These are phyloP conservation scores for Tautogolabrus adspersus DNA, from an alignment of 2,113 vertebrate genomes.

Conservation along the genomic window DNA sequence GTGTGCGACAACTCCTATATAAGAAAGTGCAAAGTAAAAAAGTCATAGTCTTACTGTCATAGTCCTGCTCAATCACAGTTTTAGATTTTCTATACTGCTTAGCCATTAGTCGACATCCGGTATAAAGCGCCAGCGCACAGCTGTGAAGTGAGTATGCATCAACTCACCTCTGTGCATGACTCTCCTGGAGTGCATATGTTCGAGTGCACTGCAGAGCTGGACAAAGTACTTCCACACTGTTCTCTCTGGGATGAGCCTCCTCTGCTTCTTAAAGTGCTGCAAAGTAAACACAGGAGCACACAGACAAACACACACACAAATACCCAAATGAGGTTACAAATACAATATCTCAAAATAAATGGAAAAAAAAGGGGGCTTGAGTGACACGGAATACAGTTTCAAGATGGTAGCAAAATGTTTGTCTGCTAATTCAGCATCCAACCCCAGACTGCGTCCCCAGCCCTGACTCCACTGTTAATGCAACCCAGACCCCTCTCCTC, in stretches of 20 bases:
- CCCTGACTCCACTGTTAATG: slow-evolving; percentile 71
- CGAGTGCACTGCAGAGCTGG: slow-evolving; percentile 96
- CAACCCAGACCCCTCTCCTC: slow-evolving; percentile 69
- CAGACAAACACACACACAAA: slow-evolving; percentile 17
- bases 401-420: slow-evolving; percentile 39
- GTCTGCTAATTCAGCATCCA: slow-evolving; percentile 46
- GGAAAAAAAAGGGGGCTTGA: slow-evolving; percentile 23
- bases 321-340: slow-evolving; percentile 29
- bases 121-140: no score
- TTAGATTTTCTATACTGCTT: no score
- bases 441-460: slow-evolving; percentile 32
- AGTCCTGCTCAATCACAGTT: no score
- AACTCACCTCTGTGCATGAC: slow-evolving; percentile 96
- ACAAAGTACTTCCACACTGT: slow-evolving; percentile 99
- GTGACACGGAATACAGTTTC: slow-evolving; percentile 15
- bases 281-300: slow-evolving; percentile 31
- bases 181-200: slow-evolving; percentile 98
- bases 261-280: slow-evolving; percentile 99
- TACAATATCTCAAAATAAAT: slow-evolving; percentile 37
- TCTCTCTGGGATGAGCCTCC: slow-evolving; percentile 95
- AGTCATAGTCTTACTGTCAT: no score
- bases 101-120: no score
- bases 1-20: no score
- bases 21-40: no score
- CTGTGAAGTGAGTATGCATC: slow-evolving; percentile 1